Conservation (phyloP, 2,888 invertebrate genomes). For the Pecten maximus region DNA sequence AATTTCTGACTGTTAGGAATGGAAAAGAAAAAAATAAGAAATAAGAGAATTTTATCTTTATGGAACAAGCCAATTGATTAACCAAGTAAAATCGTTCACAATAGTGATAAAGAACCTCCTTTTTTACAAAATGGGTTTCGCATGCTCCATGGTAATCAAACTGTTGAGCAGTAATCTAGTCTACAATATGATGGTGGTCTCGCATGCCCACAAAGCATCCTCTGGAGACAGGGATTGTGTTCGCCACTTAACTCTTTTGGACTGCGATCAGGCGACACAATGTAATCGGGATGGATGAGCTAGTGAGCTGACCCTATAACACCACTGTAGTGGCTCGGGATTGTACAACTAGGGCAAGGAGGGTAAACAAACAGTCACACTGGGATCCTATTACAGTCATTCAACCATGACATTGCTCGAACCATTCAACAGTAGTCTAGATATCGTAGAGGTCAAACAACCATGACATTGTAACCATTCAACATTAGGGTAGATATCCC, state of each 20-base stretch:
- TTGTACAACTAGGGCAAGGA: not conserved
- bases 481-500: too few species aligned
- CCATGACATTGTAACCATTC: too few species aligned
- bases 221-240: not conserved
- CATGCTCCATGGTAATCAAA: not conserved
- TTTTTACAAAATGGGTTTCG: conserved; percentile 4
- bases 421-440: too few species aligned
- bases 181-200: not conserved
- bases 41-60: not conserved
- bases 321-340: not conserved
- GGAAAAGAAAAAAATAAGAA: not conserved
- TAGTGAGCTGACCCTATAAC: not conserved
- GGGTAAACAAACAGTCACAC: not conserved
- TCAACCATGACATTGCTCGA: too few species aligned
- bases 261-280: conserved; percentile 9
- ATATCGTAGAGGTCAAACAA: too few species aligned
- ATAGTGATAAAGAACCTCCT: not conserved
- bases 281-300: not conserved
- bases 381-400: not conserved
- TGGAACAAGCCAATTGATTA: not conserved
- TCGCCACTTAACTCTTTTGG: not conserved
- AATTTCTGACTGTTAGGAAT: not conserved
- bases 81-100: not conserved
- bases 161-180: not conserved
- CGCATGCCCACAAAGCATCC: conserved; percentile 8